Base-by-base conservation (phyloP, 2,888 invertebrate genomes). In the Oscheius sp. region DNA sequence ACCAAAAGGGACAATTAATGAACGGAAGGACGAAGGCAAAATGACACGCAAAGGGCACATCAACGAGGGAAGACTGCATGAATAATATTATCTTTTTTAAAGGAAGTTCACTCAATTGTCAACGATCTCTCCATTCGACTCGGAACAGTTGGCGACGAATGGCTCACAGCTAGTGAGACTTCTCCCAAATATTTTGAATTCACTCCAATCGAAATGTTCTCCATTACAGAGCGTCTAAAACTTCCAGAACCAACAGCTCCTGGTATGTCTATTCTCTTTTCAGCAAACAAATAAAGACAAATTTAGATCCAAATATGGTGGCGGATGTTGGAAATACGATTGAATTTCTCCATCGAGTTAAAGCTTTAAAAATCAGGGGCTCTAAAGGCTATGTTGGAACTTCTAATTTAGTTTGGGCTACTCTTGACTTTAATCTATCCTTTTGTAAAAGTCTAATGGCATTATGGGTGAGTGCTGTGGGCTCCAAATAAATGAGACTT, bases 251-350 rank as follows among this genome's bases (percentile, higher is more conserved):
- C 95, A 12, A 78, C 78, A 6, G 74, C 74, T 0, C 72, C 78
- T 37, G 78, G 76, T 76, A 8, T 8, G 17, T 66, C n/a, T 55
- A 3, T 5, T 55, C 31, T 55, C 3, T 29, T 5, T 4, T 48
- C 23, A 48, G 6, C 20, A 6, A 66, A 37, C 33, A 27, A 15
- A 29, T 39, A 37, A 15, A 23, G n/a, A n/a, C 12, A 33, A 15
- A 71, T 75, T 50, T 70, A 78, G 91, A 92, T 72, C 90, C 90
- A 27, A 93, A 93, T 82, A 92, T 91, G 79, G 91, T 91, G 87
- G 92, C 91, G 82, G 95, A 96, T 88, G 92, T 96, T 81, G 93
- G 94, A 74, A 94, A 95, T 84, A 91, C 95, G 0, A 87, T 96
- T 65, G 96, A 96, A 88, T 93, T 94, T 74, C 83, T 88, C 25